phyloP scores from a whole-genome alignment of 1,140 invertebrate genomes.

The Orchestia grillus region DNA sequence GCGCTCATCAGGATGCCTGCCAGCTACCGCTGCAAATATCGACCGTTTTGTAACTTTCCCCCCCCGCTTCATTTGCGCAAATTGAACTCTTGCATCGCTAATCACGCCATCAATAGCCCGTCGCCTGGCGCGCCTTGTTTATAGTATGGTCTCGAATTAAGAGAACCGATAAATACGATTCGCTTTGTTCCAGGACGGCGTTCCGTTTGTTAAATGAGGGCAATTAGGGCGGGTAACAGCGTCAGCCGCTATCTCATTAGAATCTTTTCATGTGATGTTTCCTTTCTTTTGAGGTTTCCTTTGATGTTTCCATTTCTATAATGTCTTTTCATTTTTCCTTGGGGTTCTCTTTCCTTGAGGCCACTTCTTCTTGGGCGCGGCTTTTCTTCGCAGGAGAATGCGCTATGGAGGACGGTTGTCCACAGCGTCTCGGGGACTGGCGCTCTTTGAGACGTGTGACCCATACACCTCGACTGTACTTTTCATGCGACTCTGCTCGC shows the following conservation, averaged over 20 bases:
- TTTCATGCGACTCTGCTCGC: too few species aligned
- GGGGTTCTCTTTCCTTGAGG: too few species aligned
- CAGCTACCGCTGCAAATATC: neutral
- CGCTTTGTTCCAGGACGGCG: neutral
- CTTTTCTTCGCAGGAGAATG: neutral
- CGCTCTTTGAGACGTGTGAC: neutral
- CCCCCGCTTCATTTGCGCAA: neutral
- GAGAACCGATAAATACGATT: neutral
- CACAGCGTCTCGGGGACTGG: neutral
- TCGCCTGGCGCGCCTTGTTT: neutral
- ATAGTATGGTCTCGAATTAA: neutral
- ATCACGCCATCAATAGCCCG: constrained; percentile 5
- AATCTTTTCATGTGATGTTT: neutral
- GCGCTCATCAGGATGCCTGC: neutral
- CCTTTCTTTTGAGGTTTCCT: neutral
- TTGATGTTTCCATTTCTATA: too few species aligned
- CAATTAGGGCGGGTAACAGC: neutral
- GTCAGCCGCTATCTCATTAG: neutral
- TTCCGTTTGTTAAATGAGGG: neutral
- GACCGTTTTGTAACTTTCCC: neutral
- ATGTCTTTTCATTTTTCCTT: too few species aligned
- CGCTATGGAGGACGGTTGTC: neutral
- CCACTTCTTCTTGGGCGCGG: neutral
- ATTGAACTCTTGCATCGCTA: neutral
- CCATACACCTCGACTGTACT: too few species aligned